These are phyloP conservation scores for Hipparchia semele DNA, from an alignment of 2,888 invertebrate species.

Conservation along the genomic window DNA sequence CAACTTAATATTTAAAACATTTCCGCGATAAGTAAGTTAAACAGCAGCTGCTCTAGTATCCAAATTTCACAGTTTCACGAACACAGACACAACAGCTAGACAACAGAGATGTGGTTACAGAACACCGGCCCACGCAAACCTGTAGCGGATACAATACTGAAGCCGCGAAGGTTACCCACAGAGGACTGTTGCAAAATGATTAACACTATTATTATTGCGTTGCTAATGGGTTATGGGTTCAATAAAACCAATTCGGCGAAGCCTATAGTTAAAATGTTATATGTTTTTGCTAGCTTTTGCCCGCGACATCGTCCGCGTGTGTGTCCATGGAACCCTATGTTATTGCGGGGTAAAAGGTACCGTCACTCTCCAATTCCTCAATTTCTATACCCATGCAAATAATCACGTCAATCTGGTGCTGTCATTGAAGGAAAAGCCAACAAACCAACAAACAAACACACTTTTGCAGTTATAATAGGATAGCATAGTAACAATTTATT, in stretches of 20 bases:
- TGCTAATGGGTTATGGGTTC: conserved; percentile 26
- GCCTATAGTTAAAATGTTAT: not conserved
- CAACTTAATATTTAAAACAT: conserved; percentile 9
- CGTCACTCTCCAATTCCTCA: no score
- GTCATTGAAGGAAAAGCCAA: no score
- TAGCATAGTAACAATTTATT: no score
- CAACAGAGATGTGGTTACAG: conserved; percentile 33
- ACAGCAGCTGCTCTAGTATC: not conserved
- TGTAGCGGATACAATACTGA: conserved; percentile 57
- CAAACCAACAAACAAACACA: no score
- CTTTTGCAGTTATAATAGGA: no score
- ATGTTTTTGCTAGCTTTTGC: no score
- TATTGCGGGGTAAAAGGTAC: no score
- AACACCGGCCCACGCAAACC: conserved; percentile 56
- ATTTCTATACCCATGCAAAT: no score
- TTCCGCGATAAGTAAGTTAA: not conserved
- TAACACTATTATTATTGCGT: conserved; percentile 33
- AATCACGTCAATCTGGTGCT: no score
- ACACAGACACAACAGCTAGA: not conserved
- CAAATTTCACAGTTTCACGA: not conserved
- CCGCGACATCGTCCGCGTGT: no score
- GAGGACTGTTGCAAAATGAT: conserved; percentile 54
- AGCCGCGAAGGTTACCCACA: conserved; percentile 52
- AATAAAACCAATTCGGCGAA: conserved; percentile 23
- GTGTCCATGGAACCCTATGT: no score